Base-by-base conservation (phyloP, 1,140 invertebrate species). In the Listronotus bonariensis region DNA sequence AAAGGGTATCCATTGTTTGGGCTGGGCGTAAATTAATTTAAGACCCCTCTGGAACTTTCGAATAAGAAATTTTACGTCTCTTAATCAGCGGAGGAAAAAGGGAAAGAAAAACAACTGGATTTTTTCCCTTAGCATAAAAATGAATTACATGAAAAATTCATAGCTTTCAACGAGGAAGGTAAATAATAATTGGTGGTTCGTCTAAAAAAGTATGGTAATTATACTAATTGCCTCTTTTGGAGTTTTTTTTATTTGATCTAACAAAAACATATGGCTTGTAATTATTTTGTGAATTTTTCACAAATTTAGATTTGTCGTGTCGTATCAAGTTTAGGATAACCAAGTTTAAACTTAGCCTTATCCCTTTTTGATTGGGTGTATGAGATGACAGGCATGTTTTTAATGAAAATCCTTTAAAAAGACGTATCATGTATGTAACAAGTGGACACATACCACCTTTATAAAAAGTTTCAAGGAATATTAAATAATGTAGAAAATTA, bases 101-200 rank as follows among this genome's bases (percentile, higher is more conserved):
- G 60, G 60, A 32, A 36, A 48, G 26, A 40, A 63, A 54, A 61
- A 61, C 51, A 54, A 63, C 51, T 48, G 51, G 52, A 55, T 55
- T 63, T 63, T 63, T 63, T 53, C 48, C 11, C 18, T 14, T 32
- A 17, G 53, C 53, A 64, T 53, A 69, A 69, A 61, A 66, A 65
- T 69, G 63, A 69, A 69, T 69, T 59, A 57, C 54, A 69, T 69
- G 68, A 69, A 69, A 69, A 62, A 69, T 69, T 69, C 68, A 69
- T 69, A 46, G 67, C 26, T 31, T 15, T 17, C 52, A 64, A 48
- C 62, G 45, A 38, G 45, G 38, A 64, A 64, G 62, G 53, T 64
- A 64, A 64, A 64, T 64, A 64, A 54, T 64, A 64, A 64, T 64
- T 64, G 53, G 46, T 51, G 42, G 60, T 52, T 63, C 18, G 40